phyloP scores from a whole-genome alignment of 2,888 invertebrate genomes.

The Cheilosia soror region DNA sequence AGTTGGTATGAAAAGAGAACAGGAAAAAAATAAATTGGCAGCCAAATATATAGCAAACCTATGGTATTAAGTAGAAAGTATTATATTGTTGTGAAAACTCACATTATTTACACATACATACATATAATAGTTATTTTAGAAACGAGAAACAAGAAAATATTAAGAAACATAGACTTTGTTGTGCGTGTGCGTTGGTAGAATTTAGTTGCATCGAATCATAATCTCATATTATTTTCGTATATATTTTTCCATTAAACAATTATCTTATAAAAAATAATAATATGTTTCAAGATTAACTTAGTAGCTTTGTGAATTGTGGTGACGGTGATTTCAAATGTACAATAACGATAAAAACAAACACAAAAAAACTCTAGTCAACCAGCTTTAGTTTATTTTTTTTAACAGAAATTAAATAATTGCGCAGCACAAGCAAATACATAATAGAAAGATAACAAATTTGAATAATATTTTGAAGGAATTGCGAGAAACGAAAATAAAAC shows the following conservation, averaged over 20 bases:
- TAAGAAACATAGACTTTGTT: constrained; percentile 39
- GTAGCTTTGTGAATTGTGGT: constrained; percentile 67
- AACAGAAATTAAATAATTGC: constrained; percentile 19
- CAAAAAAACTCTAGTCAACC: constrained; percentile 66
- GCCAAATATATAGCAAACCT: constrained; percentile 70
- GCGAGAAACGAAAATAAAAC: constrained; percentile 1
- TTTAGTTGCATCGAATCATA: constrained; percentile 61
- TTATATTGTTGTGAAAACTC: constrained; percentile 70
- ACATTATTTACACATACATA: constrained; percentile 66
- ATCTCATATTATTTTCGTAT: constrained; percentile 49
- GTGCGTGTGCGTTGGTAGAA: constrained; percentile 64
- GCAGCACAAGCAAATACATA: constrained; percentile 35
- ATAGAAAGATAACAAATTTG: constrained; percentile 36
- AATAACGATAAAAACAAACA: constrained; percentile 59
- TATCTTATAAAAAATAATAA: constrained; percentile 19
- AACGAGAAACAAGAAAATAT: constrained; percentile 20
- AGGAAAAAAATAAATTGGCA: constrained; percentile 39
- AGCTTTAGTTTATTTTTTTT: constrained; percentile 66
- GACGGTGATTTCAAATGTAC: constrained; percentile 60
- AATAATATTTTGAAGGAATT: constrained; percentile 48
- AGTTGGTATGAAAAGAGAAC: constrained; percentile 46
- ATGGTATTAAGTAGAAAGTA: constrained; percentile 75
- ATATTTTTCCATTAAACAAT: constrained; percentile 59
- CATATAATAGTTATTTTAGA: constrained; percentile 28
- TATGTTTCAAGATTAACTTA: constrained; percentile 25